Evolutionary conservation across 2,888 invertebrate species (phyloP).

Genomic region (Ptilodon capucinus): DNA sequence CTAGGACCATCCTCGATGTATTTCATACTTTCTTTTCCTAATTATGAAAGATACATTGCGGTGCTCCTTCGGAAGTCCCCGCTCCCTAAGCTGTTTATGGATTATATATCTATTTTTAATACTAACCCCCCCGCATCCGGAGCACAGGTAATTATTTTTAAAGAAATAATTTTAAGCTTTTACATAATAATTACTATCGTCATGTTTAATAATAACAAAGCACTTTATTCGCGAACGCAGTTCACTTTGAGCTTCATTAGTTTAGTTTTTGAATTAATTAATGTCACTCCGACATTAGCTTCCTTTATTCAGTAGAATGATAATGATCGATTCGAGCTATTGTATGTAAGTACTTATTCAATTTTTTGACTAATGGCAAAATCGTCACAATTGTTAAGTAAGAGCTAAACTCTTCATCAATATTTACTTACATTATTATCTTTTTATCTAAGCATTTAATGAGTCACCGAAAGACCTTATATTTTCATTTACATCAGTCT

Average conservation of each 20-base stretch:
- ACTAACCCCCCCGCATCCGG: constrained; percentile 56
- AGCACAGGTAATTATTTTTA: constrained; percentile 66
- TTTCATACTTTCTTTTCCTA: constrained; percentile 11
- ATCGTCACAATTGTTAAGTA: constrained; percentile 81
- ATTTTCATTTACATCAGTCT: constrained; percentile 32
- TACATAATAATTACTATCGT: constrained; percentile 35
- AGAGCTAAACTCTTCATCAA: constrained; percentile 40
- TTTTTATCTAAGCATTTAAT: constrained; percentile 51
- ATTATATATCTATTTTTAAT: constrained; percentile 17
- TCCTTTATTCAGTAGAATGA: constrained; percentile 45
- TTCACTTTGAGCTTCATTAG: constrained; percentile 55
- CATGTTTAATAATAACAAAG: constrained; percentile 32
- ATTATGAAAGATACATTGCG: constrained; percentile 33
- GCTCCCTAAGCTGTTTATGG: constrained; percentile 9
- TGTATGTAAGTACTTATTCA: constrained; percentile 24
- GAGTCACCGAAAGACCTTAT: constrained; percentile 43
- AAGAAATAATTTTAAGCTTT: constrained; percentile 32
- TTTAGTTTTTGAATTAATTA: constrained; percentile 40
- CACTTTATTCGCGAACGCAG: constrained; percentile 47
- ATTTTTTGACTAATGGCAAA: constrained; percentile 80
- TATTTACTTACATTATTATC: constrained; percentile 30
- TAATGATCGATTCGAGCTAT: constrained; percentile 37
- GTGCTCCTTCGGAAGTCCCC: constrained; percentile 12
- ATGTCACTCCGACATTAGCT: constrained; percentile 49
- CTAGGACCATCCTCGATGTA: constrained; percentile 1